A percentile compares a stretch with the other conserved stretches of the same genome.
These are phyloP conservation scores for Pseudomyrmex cubaensis DNA, from an alignment of 1,140 invertebrate genomes.

Conservation along the genomic window DNA sequence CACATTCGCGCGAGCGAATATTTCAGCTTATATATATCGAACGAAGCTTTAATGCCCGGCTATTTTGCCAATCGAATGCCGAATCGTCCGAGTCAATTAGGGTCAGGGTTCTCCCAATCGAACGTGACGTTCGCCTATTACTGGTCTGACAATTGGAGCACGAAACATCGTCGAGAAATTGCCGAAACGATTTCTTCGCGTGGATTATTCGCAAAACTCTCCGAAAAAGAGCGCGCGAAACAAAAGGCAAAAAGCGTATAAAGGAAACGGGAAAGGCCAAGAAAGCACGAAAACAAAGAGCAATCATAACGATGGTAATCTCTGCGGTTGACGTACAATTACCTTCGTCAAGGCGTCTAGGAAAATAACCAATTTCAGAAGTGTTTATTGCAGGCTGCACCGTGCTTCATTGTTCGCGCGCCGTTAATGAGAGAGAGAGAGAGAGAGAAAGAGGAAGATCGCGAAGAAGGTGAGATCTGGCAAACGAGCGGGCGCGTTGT, in stretches of 20 bases:
- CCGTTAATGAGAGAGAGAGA: slow-evolving; percentile 71
- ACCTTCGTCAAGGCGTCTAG: slow-evolving; percentile 73
- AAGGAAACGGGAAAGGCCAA: slow-evolving; percentile 42
- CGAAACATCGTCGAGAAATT: slow-evolving; percentile 29
- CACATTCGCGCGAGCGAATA: slow-evolving; percentile 15
- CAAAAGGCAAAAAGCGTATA: slow-evolving; percentile 6
- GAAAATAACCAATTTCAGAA: slow-evolving; percentile 82
- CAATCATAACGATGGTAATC: slow-evolving; percentile 81
- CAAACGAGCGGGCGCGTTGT: slow-evolving; percentile 48
- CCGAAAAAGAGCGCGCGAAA: neutral
- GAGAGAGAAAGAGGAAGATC: slow-evolving; percentile 32
- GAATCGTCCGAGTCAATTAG: slow-evolving; percentile 20
- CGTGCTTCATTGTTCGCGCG: slow-evolving; percentile 72
- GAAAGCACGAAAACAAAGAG: slow-evolving; percentile 77
- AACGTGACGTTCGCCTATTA: neutral
- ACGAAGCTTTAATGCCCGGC: neutral
- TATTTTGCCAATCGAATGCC: slow-evolving; percentile 25
- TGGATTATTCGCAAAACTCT: neutral
- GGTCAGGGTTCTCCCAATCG: neutral
- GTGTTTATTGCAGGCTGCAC: slow-evolving; percentile 77
- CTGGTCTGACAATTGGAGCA: neutral
- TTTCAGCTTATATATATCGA: neutral
- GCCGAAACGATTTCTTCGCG: slow-evolving; percentile 6
- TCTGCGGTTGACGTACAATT: slow-evolving; percentile 81
- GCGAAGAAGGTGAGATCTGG: slow-evolving; percentile 13